phyloP scores from a whole-genome alignment of 2,888 invertebrate genomes.

The Drosophila heteroneura region DNA sequence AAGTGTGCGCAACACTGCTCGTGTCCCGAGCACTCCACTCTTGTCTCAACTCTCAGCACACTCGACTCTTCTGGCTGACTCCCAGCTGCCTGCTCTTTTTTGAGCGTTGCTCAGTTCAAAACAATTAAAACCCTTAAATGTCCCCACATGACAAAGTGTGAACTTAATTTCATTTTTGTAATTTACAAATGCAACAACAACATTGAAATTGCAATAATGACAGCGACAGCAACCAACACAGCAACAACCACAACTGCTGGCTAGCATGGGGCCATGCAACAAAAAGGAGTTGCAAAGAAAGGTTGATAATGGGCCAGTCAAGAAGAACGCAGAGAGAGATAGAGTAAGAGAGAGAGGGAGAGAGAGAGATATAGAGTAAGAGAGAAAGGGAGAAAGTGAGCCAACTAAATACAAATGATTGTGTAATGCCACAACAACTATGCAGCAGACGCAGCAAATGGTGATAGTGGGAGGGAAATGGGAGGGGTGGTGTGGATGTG shows the following conservation, averaged over 20 bases:
- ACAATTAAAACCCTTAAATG: conserved; percentile 82
- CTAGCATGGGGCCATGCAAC: conserved; percentile 5
- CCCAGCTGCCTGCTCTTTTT: conserved; percentile 6
- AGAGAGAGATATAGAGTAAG: not conserved
- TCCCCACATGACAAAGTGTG: conserved; percentile 81
- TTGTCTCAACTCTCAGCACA: not conserved
- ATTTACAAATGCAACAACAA: conserved; percentile 72
- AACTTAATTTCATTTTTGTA: conserved; percentile 82
- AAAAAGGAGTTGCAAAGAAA: conserved; percentile 40
- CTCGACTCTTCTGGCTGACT: conserved; percentile 5
- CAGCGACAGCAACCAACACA: conserved; percentile 1
- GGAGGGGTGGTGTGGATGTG: not conserved
- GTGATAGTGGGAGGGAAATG: not conserved
- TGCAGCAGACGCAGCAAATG: conserved; percentile 31
- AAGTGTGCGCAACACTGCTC: conserved; percentile 52
- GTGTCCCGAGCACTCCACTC: conserved; percentile 20
- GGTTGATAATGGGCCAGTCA: conserved; percentile 49
- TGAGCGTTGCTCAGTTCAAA: conserved; percentile 46
- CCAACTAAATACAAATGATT: conserved; percentile 77
- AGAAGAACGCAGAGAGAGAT: not conserved
- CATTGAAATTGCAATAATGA: conserved; percentile 8
- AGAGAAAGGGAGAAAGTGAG: not conserved
- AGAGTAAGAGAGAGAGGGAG: not conserved
- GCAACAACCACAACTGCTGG: conserved; percentile 12
- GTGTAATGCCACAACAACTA: conserved; percentile 71